phyloP scores from a whole-genome alignment of 2,113 vertebrate species.

The Sturnus vulgaris region DNA sequence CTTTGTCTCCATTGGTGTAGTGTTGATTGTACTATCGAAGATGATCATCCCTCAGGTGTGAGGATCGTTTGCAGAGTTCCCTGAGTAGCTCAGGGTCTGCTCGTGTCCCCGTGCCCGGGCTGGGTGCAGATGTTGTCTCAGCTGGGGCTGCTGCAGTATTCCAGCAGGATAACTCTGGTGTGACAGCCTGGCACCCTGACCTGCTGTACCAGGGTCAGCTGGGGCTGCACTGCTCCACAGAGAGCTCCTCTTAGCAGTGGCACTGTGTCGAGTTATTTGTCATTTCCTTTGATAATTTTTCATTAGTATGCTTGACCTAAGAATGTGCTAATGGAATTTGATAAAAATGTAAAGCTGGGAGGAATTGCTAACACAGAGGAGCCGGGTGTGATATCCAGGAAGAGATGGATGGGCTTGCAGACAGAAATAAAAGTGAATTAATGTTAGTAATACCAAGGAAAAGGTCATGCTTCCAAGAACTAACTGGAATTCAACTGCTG shows the following conservation, averaged over 20 bases:
- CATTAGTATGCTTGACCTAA: not conserved
- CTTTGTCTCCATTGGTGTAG: not conserved
- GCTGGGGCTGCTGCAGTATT: not conserved
- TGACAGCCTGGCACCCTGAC: not conserved
- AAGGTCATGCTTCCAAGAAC: not conserved
- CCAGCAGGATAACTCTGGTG: not conserved
- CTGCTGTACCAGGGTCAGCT: not conserved
- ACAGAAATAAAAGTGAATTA: conserved; percentile 22
- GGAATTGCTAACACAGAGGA: not conserved
- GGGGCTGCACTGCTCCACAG: not conserved
- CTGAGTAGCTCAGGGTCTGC: not conserved
- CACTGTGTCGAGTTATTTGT: not conserved
- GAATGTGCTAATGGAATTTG: not conserved
- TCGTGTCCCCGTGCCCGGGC: not conserved
- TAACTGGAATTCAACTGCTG: not conserved
- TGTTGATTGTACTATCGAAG: not conserved
- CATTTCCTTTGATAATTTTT: not conserved
- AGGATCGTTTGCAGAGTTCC: not conserved
- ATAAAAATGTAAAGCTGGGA: conserved; percentile 10
- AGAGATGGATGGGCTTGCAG: not conserved
- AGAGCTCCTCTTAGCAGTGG: not conserved
- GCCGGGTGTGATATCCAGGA: not conserved
- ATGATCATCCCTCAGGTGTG: not conserved
- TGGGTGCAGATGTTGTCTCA: not conserved
- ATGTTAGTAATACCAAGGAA: not conserved